Percentiles rank a stretch among this genome's conserved stretches.
phyloP scores from a whole-genome alignment of 2,888 invertebrate genomes.

The Myathropa florea region DNA sequence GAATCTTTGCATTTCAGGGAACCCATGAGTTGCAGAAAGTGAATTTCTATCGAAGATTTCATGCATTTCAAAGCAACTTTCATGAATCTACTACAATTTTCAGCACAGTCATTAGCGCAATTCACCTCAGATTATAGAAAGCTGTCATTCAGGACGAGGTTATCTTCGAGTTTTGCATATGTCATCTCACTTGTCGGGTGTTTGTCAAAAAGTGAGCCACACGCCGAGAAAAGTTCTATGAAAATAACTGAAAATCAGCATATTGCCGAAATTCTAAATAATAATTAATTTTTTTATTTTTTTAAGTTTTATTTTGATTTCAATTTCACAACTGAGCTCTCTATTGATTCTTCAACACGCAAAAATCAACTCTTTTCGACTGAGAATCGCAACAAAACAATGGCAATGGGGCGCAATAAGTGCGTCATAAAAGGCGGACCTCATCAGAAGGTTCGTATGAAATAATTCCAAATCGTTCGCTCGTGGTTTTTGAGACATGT shows the following conservation, averaged over 20 bases:
- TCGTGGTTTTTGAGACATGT: background rate
- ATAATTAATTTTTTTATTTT: slow-evolving; percentile 34
- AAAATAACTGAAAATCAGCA: slow-evolving; percentile 24
- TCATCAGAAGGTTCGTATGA: slow-evolving; percentile 65
- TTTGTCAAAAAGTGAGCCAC: slow-evolving; percentile 47
- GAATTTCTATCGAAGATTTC: too few relatives aligned
- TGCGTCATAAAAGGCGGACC: slow-evolving; percentile 75
- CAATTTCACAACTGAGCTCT: background rate
- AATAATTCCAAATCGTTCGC: background rate
- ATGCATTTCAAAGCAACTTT: too few relatives aligned
- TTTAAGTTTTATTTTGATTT: slow-evolving; percentile 18
- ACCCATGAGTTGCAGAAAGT: too few relatives aligned
- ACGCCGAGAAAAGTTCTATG: slow-evolving; percentile 32
- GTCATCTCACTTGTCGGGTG: slow-evolving; percentile 63
- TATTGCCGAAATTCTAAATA: slow-evolving; percentile 40
- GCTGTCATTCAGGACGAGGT: background rate
- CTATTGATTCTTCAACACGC: background rate
- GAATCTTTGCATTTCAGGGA: too few relatives aligned
- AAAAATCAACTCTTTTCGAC: slow-evolving; percentile 3
- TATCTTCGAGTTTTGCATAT: background rate
- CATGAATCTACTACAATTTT: background rate
- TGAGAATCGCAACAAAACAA: slow-evolving; percentile 34
- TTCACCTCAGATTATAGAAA: background rate
- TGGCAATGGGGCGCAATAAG: slow-evolving; percentile 76
- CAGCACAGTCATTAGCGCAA: too few relatives aligned